These are phyloP conservation scores for Sebastes hubbsi DNA, from an alignment of 2,797 vertebrate genomes.

Conservation along the genomic window DNA sequence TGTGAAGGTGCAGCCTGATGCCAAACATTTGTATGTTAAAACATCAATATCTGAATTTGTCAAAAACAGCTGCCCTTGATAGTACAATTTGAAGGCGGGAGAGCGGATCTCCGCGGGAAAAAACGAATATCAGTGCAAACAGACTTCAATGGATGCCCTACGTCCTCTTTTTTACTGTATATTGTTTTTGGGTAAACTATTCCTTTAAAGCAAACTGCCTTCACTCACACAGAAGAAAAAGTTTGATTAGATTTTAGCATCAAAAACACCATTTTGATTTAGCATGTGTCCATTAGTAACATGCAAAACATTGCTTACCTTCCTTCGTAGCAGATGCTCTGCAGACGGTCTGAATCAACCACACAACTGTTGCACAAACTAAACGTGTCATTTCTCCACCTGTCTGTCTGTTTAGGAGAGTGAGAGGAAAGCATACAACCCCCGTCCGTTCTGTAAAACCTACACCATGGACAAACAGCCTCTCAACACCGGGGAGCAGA, in stretches of 20 bases:
- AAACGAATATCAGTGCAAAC: too few species aligned
- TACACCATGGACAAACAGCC: conserved; percentile 99
- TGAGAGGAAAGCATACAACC: conserved; percentile 97
- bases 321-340: too few species aligned
- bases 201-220: not conserved
- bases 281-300: not conserved
- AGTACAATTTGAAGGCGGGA: too few species aligned
- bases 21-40: not conserved
- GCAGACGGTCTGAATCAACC: too few species aligned
- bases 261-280: not conserved
- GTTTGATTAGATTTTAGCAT: not conserved
- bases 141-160: too few species aligned
- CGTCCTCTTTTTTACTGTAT: too few species aligned
- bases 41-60: not conserved
- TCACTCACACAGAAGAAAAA: not conserved
- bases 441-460: conserved; percentile 97
- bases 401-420: conserved; percentile 85
- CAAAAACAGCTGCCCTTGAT: not conserved
- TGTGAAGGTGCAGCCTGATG: not conserved
- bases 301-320: not conserved
- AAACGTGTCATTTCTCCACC: not conserved
- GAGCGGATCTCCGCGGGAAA: too few species aligned
- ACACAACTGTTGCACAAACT: not conserved
- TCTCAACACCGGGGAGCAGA: conserved; percentile 97
- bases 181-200: too few species aligned